These are phyloP conservation scores for Oxyura jamaicensis DNA, from an alignment of 2,113 vertebrate species.

Conservation along the genomic window DNA sequence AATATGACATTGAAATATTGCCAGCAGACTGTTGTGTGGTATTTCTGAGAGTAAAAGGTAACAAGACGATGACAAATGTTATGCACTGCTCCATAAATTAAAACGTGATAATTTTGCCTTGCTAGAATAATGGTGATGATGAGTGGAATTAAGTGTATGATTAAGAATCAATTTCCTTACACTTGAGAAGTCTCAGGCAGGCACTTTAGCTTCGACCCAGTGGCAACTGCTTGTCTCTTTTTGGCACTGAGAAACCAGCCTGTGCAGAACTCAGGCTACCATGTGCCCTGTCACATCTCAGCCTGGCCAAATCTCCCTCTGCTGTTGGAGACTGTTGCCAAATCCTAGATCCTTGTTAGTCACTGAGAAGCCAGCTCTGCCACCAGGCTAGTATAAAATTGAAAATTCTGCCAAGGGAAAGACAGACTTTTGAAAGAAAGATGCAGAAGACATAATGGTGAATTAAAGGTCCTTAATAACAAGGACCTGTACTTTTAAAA, in stretches of 20 bases:
- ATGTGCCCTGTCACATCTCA: background rate
- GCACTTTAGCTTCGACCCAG: background rate
- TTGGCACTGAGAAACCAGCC: background rate
- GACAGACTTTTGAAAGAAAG: background rate
- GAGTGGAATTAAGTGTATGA: background rate
- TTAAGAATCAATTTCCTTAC: constrained; percentile 28
- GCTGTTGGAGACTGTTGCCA: fast-evolving
- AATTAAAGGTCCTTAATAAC: background rate
- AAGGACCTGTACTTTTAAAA: background rate
- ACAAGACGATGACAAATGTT: background rate
- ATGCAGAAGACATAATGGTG: background rate
- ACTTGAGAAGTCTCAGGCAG: background rate
- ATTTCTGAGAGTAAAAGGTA: background rate
- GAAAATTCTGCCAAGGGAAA: background rate
- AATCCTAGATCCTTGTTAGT: background rate
- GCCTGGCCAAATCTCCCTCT: fast-evolving
- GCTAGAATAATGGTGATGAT: background rate
- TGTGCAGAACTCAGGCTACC: background rate
- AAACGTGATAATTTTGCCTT: background rate
- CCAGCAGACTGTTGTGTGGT: background rate
- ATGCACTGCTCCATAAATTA: background rate
- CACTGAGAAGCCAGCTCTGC: background rate
- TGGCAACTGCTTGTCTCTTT: background rate
- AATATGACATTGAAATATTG: background rate
- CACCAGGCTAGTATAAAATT: background rate